phyloP scores from a whole-genome alignment of 2,113 vertebrate species.

The Saccopteryx leptura region DNA sequence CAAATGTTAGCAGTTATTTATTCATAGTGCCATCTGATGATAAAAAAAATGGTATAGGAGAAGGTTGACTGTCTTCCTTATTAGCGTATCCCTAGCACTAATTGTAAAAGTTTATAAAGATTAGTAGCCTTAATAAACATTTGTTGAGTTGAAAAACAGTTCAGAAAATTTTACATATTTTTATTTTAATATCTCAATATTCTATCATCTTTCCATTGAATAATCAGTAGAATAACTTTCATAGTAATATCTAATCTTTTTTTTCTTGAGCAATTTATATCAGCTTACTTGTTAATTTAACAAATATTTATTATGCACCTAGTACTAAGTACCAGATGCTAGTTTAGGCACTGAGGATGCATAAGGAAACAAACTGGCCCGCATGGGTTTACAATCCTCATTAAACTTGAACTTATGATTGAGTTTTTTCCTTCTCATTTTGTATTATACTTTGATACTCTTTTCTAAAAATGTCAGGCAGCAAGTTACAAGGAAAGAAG shows the following conservation, averaged over 20 bases:
- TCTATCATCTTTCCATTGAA: slow-evolving; percentile 30
- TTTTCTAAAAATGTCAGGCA: background rate
- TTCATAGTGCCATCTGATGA: background rate
- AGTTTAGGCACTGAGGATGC: background rate
- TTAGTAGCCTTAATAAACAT: background rate
- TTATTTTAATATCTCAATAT: background rate
- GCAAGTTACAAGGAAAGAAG: slow-evolving; percentile 45
- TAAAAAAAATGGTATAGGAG: background rate
- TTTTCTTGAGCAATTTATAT: background rate
- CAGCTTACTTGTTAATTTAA: slow-evolving; percentile 1
- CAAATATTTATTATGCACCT: background rate
- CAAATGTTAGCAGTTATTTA: background rate
- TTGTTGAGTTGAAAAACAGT: background rate
- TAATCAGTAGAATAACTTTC: background rate
- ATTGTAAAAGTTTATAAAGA: background rate
- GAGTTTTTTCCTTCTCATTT: background rate
- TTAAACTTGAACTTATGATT: background rate
- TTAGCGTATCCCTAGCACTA: background rate
- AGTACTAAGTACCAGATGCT: background rate
- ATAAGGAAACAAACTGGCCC: background rate
- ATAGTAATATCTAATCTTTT: background rate
- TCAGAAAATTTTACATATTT: background rate
- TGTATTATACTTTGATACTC: background rate
- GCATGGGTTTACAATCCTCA: background rate
- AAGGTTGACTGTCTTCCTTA: background rate